Conservation (phyloP, 23 tunicate species). For the Trididemnum miniatum region DNA sequence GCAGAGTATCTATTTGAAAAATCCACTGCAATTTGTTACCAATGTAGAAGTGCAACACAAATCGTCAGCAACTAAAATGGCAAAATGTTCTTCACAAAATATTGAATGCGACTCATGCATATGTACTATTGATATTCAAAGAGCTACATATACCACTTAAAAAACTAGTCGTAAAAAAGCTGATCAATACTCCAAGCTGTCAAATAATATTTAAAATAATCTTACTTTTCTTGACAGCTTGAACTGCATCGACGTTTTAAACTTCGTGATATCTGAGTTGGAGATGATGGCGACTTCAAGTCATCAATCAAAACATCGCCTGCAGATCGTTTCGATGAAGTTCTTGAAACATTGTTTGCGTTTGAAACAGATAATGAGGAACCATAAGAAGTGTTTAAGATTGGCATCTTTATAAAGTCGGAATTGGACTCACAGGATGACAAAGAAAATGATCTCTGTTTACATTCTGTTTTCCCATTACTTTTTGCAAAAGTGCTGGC, state of each 20-base stretch:
- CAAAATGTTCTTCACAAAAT: no score
- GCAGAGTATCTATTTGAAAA: no score
- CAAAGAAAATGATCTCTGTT: neutral
- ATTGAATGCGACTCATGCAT: no score
- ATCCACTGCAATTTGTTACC: no score
- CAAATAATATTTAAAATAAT: no score
- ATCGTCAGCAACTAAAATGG: no score
- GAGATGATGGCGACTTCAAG: neutral
- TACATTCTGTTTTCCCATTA: neutral
- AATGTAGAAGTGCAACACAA: no score
- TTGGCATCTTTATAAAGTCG: neutral
- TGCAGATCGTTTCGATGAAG: neutral
- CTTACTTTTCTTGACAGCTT: neutral
- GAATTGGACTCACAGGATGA: neutral
- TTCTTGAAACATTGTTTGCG: neutral
- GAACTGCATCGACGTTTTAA: neutral
- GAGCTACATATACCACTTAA: no score
- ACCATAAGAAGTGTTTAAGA: neutral
- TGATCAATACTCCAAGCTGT: no score
- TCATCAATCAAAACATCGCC: neutral
- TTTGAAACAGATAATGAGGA: neutral
- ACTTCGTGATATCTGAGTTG: neutral
- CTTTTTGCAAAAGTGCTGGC: no score
- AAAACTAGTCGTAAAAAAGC: no score
- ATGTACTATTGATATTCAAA: no score